Base-by-base conservation (phyloP, 2,888 invertebrate species). In the Zelleria hepariella region DNA sequence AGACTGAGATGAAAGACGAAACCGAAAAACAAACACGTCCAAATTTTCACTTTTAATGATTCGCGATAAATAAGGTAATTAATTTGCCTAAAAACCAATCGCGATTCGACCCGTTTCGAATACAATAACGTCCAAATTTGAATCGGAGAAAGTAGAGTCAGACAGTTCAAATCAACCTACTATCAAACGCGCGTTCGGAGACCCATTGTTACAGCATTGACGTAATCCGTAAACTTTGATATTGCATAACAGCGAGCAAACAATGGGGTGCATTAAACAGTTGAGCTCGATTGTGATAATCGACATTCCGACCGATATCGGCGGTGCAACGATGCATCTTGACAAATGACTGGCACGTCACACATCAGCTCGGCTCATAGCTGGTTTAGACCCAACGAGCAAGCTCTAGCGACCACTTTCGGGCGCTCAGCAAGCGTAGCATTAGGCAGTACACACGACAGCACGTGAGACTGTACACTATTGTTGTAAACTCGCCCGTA, bases 311-410 rank as follows among this genome's bases (percentile, higher is more conserved):
- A 23, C 20, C 53, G 32, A 32, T 55, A 55, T 55, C 55, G 21
- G 27, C 27, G 47, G 24, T 42, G 32, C 56, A 25, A 15, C 47
- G 32, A 42, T 42, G 27, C 55, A 21, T 55, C 68, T 76, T 81
- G 82, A 83, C 82, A 86, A 87, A 86, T 84, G 86, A 87, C 81
- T 84, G 84, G 80, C 82, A 75, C 68, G 75, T 75, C 75, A 79
- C 75, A 73, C 75, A 77, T 67, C 68, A 65, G 59, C 27, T n/a
- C 1, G 32, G 15, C 5, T 7, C 32, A 15, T 10, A 42, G 32
- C 32, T 42, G 15, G 32, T 42, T 42, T 51, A 51, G 21, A 51
- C 20, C 10, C 8, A 51, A 18, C 8, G 18, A 49, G 10, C 10
- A 20, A 51, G 23, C n/a, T n/a, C n/a, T n/a, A n/a, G n/a, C n/a